These are phyloP conservation scores for Morbakka virulenta DNA, from an alignment of 30 jellyfish, hydroid and myxozoan species.

Conservation along the genomic window DNA sequence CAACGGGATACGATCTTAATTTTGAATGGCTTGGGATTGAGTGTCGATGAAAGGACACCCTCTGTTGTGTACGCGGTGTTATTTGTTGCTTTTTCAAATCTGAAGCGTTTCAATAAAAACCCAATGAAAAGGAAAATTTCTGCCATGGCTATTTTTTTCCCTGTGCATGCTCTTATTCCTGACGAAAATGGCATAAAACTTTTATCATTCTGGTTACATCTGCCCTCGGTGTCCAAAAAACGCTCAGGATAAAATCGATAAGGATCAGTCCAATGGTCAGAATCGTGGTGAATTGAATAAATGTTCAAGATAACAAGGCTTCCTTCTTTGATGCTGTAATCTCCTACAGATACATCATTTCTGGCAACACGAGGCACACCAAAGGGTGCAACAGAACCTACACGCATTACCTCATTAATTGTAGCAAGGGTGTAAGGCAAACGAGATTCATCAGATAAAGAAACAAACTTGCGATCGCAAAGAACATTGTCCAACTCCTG, in stretches of 20 bases:
- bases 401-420: constrained; percentile 29
- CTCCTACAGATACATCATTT: constrained; percentile 20
- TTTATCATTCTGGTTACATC: neutral
- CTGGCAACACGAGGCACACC: constrained; percentile 35
- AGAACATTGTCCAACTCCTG: constrained; percentile 21
- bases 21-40: constrained; percentile 49
- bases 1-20: no score
- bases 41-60: constrained; percentile 43
- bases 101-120: neutral
- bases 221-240: constrained; percentile 29
- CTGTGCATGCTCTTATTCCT: constrained; percentile 40
- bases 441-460: neutral
- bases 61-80: neutral
- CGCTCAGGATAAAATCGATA: constrained; percentile 27
- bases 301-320: constrained; percentile 24
- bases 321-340: constrained; percentile 17
- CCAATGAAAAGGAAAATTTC: constrained; percentile 23
- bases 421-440: constrained; percentile 47
- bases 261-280: constrained; percentile 4
- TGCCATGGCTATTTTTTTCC: constrained; percentile 32
- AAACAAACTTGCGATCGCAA: neutral
- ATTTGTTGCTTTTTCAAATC: neutral
- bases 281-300: constrained; percentile 44
- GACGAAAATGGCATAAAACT: constrained; percentile 50
- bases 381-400: constrained; percentile 40